Conservation (phyloP, 2,888 invertebrate genomes). For the Cryptocephalus primarius region DNA sequence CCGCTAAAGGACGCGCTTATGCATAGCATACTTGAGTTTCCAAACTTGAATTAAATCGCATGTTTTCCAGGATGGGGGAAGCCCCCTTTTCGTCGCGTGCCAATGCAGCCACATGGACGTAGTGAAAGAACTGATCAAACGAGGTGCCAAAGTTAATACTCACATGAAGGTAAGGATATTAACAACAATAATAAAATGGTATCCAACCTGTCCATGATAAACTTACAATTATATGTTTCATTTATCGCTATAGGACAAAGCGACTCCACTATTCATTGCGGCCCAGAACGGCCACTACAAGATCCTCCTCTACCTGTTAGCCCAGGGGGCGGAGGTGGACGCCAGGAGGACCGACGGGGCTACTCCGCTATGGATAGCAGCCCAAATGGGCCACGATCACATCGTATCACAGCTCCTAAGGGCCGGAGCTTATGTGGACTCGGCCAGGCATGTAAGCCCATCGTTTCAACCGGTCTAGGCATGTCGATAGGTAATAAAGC, state of each 20-base stretch:
- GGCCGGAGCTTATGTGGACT: conserved; percentile 70
- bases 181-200: no score
- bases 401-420: conserved; percentile 64
- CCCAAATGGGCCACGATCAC: conserved; percentile 89
- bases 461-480: no score
- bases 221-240: no score
- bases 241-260: conserved; percentile 58
- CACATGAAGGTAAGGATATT: conserved; percentile 62
- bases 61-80: conserved; percentile 75
- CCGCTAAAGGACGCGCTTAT: no score
- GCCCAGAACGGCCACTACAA: conserved; percentile 88
- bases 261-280: conserved; percentile 84
- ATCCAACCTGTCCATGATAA: no score
- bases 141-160: conserved; percentile 71
- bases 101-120: conserved; percentile 86
- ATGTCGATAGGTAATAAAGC: no score
- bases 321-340: conserved; percentile 64
- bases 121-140: conserved; percentile 70
- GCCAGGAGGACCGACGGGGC: conserved; percentile 71
- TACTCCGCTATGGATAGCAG: conserved; percentile 87
- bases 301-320: conserved; percentile 60
- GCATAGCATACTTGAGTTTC: no score
- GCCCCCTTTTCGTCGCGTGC: conserved; percentile 83
- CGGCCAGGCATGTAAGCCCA: conserved; percentile 60
- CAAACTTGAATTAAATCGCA: no score